Base-by-base conservation (phyloP, 2,797 vertebrate genomes). In the Platalea minor region DNA sequence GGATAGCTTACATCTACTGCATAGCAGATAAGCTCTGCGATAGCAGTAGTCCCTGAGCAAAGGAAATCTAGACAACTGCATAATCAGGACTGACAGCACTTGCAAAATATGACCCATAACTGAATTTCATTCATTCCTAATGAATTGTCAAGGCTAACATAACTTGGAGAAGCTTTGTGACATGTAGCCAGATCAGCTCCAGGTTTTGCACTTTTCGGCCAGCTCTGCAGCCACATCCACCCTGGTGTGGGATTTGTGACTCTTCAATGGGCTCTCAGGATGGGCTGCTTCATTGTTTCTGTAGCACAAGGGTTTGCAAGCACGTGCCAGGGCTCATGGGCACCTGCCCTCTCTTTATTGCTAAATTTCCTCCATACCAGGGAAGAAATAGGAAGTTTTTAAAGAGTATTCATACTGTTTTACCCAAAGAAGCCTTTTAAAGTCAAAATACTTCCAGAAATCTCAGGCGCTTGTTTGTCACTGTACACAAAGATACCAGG, bases 31-130 rank as follows among this genome's bases (percentile, higher is more conserved):
- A 96, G 95, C 90, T 95, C 75, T 92, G 96, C 0, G 17, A 83
- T 77, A 93, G 21, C 85, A 72, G 56, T 39, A 72, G 33, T 96
- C 96, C 92, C 92, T 25, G 15, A 92, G 93, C 94, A 94, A 74
- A 86, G 48, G 37, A 89, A 92, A 95, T 92, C 81, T 18, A 83
- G 81, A 89, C 73, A 83, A 72, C 77, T 83, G 88, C 84, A 94
- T 93, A 95, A 97, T 93, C 88, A 74, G 64, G 60, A 91, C 93
- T 89, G 95, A 94, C 93, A 91, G 81, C 46, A 65, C 68, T 93
- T 90, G 72, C 88, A 93, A 94, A 96, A 85, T 51, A 89, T 39
- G 82, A 87, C 77, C 93, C 74, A 39, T 68, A 90, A 92, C 59
- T 95, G 86, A 53, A 35, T 89, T 91, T 93, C 51, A 43, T 91